Evolutionary conservation across 2,888 invertebrate genomes (phyloP).

Genomic region (Automeris io): DNA sequence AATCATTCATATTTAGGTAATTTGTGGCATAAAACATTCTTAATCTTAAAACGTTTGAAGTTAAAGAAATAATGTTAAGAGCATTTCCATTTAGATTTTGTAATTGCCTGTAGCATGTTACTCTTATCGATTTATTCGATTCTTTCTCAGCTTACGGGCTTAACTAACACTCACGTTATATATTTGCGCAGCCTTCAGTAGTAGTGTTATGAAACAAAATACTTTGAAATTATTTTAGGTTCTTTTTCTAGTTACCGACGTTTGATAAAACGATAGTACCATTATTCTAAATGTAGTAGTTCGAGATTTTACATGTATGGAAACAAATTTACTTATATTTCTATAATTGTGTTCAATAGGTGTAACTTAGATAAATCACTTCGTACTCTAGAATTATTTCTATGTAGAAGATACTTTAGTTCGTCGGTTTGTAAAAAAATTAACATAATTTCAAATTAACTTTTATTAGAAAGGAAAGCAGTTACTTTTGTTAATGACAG

Average conservation of each 20-base stretch:
- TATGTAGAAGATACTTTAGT: no score
- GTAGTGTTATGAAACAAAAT: conserved; percentile 30
- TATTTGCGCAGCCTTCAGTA: conserved; percentile 34
- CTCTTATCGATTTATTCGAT: conserved; percentile 22
- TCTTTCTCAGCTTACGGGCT: conserved; percentile 20
- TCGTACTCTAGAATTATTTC: no score
- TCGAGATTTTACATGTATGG: not conserved
- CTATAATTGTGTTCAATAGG: no score
- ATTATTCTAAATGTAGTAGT: not conserved
- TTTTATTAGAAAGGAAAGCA: no score
- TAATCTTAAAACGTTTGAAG: no score
- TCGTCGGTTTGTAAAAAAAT: no score
- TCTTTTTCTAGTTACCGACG: not conserved
- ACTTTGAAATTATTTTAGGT: conserved; percentile 30
- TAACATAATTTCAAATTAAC: no score
- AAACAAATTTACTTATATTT: not conserved
- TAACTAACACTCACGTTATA: conserved; percentile 41
- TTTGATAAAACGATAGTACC: not conserved
- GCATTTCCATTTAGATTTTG: conserved; percentile 5
- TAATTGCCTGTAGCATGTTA: conserved; percentile 12
- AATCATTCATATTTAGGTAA: no score
- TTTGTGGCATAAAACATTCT: no score
- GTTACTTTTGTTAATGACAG: no score
- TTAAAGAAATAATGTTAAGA: conserved; percentile 17
- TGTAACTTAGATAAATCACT: no score